Evolutionary conservation across 2,797 vertebrate genomes (phyloP), one percentile per base, ranked within the genome.

Genomic region (Sebastes cheni): DNA sequence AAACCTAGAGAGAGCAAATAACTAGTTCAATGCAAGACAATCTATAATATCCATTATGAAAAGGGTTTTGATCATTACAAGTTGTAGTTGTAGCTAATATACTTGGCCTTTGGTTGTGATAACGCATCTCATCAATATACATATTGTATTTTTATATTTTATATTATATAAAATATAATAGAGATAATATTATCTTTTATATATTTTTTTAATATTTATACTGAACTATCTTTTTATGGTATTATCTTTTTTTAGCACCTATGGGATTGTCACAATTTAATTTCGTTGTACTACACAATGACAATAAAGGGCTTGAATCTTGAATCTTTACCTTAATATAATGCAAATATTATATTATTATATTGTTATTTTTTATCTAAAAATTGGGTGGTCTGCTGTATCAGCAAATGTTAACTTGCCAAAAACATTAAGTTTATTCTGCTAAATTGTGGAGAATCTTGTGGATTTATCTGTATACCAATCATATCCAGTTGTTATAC

Each of bases 201-300:
- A 39, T 39, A 2, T 36, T 0, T 13, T 5, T 36, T 36, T 14
- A 39, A 39, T 39, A 39, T 14, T 39, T 39, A 39, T 0, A 39
- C 36, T 14, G 36, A 12, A 39, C 36, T 39, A 39, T 39, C 36
- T 32, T 39, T 42, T 39, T 39, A 39, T 39, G 0, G 1, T 42
- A 42, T 14, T 14, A 14, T 1, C 39, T 42, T 42, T 39, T 39
- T 42, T 42, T 42, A 14, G 39, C 39, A 42, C 39, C 39, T 42
- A 6, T 42, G 39, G 0, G 39, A 42, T 14, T 42, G 39, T 42
- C 39, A 42, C 39, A 42, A 14, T 42, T 0, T 42, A 42, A 42
- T 42, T 14, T 42, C 1, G 39, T 42, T 42, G 39, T 42, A 14
- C 39, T 42, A 42, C 39, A 42, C 39, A 42, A 42, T 42, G 39